A percentile compares a stretch with the other conserved stretches of the same genome.
phyloP scores from a whole-genome alignment of 2,797 vertebrate species.

The Neopelma chrysocephalum region DNA sequence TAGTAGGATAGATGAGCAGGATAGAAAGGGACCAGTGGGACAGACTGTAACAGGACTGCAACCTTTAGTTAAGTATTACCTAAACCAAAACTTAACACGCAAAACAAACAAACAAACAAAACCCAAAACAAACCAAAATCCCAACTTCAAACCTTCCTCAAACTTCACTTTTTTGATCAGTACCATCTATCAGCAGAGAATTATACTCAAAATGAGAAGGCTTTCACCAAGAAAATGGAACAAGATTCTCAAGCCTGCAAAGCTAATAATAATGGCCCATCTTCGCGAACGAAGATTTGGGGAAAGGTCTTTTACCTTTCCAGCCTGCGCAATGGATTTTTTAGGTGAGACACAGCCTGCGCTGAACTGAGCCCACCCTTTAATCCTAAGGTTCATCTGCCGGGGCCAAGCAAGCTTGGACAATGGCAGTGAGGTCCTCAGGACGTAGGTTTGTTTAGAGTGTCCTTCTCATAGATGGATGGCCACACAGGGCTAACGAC shows the following conservation, averaged over 20 bases:
- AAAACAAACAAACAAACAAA: not conserved
- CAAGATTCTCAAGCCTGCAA: not conserved
- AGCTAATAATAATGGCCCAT: too few species aligned
- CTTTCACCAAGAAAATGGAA: not conserved
- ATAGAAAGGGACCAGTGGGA: not conserved
- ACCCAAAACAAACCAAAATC: rapidly evolving
- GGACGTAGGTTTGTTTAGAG: too few species aligned
- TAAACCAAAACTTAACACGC: not conserved
- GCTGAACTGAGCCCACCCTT: too few species aligned
- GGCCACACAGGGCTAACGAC: too few species aligned
- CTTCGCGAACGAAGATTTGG: too few species aligned
- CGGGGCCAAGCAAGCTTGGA: too few species aligned
- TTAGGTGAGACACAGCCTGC: too few species aligned
- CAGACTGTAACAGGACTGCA: not conserved
- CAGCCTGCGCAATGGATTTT: too few species aligned
- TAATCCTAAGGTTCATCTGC: too few species aligned
- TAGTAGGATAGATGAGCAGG: not conserved
- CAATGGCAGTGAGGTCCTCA: too few species aligned
- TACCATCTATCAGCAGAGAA: not conserved
- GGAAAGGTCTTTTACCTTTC: too few species aligned
- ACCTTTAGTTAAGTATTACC: not conserved
- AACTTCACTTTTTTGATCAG: not conserved
- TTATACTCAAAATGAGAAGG: not conserved
- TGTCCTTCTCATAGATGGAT: too few species aligned
- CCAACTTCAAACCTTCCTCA: not conserved